A percentile compares a stretch with the other conserved stretches of the same genome.
Evolutionary conservation across 2,113 vertebrate genomes (phyloP).

Genomic region (Mus musculus): GRCm39 chr11:103396501-103397000

Average conservation of each 20-base stretch:
- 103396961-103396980: background rate
- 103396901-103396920: background rate
- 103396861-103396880: background rate
- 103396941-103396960: background rate
- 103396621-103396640: background rate
- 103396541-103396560: background rate
- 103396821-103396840: background rate
- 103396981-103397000: background rate
- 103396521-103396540: background rate
- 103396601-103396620: background rate
- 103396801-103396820: background rate
- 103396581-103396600: background rate
- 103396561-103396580: background rate
- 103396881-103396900: background rate
- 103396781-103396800: background rate
- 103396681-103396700: background rate
- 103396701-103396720: background rate
- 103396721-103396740: background rate
- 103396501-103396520: background rate
- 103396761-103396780: background rate
- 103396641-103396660: background rate
- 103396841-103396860: background rate
- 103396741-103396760: background rate
- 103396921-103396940: background rate
- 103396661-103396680: background rate